A percentile compares a stretch with the other conserved stretches of the same genome.
phyloP scores from a whole-genome alignment of 2,113 vertebrate species.

The Colius striatus region DNA sequence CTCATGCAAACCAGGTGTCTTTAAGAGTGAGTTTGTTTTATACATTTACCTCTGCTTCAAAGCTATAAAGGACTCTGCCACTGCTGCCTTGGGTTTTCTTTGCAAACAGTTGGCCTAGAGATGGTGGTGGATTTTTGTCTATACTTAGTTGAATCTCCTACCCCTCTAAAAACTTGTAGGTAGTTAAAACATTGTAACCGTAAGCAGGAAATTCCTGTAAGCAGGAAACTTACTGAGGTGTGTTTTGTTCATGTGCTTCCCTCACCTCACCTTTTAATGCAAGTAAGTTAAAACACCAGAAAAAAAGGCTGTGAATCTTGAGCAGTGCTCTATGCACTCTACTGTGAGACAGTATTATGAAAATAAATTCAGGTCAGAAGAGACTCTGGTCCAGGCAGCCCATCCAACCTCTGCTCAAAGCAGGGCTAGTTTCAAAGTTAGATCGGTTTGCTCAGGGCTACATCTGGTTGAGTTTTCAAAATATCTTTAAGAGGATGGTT shows the following conservation, averaged over 20 bases:
- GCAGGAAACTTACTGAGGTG: background rate
- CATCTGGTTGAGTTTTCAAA: background rate
- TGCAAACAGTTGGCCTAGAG: background rate
- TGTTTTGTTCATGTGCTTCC: background rate
- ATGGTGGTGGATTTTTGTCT: background rate
- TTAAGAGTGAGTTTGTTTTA: constrained; percentile 12
- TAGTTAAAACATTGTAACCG: background rate
- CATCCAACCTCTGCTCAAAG: background rate
- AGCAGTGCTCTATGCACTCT: background rate
- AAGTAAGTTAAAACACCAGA: background rate
- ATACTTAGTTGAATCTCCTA: background rate
- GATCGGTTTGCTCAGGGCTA: background rate
- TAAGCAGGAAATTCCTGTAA: too few species aligned
- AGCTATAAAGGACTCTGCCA: background rate
- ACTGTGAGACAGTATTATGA: background rate
- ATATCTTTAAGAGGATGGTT: background rate
- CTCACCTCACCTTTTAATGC: background rate
- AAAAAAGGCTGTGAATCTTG: background rate
- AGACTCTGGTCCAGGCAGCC: background rate
- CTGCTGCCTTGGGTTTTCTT: background rate
- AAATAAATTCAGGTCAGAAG: background rate
- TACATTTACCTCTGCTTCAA: background rate
- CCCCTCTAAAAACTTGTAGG: background rate
- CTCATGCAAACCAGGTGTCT: constrained; percentile 20
- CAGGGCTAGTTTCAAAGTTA: background rate